Evolutionary conservation across 2,888 invertebrate genomes (phyloP).

Genomic region (Cistogaster globosa): DNA sequence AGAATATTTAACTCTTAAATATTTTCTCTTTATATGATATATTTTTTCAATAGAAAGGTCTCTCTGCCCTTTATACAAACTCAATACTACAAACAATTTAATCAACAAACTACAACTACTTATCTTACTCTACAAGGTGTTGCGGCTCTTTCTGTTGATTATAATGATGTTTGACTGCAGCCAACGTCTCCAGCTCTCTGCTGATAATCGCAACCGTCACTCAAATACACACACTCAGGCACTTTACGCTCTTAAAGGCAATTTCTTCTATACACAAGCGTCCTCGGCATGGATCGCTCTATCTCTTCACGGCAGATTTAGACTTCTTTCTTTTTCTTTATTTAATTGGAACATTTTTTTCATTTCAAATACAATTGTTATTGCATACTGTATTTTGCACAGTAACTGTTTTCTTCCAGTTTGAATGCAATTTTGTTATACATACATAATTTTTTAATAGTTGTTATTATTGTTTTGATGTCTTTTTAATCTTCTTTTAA

Average conservation of each 20-base stretch:
- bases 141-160: conserved; percentile 21
- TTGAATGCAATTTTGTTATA: not conserved
- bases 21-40: not conserved
- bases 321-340: not conserved
- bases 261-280: conserved; percentile 20
- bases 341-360: not conserved
- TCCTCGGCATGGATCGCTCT: conserved; percentile 29
- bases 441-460: not conserved
- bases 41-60: not conserved
- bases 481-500: not conserved
- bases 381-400: conserved; percentile 10
- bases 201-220: conserved; percentile 15
- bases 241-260: conserved; percentile 9
- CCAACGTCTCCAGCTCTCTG: conserved; percentile 29
- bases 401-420: not conserved
- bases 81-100: conserved; percentile 9
- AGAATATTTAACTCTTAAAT: conserved; percentile 6
- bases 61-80: not conserved
- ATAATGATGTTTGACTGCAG: conserved; percentile 29
- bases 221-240: conserved; percentile 1
- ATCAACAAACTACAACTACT: conserved; percentile 34
- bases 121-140: conserved; percentile 8
- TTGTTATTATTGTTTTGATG: not conserved
- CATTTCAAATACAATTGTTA: conserved; percentile 2
- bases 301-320: conserved; percentile 1